Base-by-base conservation (phyloP, 2,797 vertebrate genomes). In the Phalloptychus januarius region DNA sequence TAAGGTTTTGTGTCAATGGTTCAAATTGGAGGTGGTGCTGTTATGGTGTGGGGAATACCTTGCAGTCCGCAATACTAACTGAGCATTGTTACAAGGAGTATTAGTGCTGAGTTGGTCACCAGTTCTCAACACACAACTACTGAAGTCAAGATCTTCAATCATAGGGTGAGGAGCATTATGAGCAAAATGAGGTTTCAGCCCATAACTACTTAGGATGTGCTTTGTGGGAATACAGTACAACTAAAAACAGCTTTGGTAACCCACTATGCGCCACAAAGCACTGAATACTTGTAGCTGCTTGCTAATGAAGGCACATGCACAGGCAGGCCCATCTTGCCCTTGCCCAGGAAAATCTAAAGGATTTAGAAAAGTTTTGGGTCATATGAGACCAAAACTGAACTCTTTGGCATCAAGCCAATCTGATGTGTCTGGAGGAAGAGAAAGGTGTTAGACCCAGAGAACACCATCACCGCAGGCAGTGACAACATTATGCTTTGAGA, bases 351-450 rank as follows among this genome's bases (percentile, higher is more conserved):
- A 5, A 69, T 25, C 65, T n/a, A 42, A 69, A 69, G 65, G 65
- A 69, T 69, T n/a, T 69, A 69, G 23, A n/a, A n/a, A 69, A n/a
- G 65, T 20, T 38, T 38, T n/a, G 65, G 23, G 38, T 69, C 65
- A 69, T 69, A 42, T 42, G 23, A 42, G 23, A n/a, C 38, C 23
- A 69, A 69, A 69, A 42, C 20, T 15, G 36, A 69, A 11, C 11
- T 69, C 23, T n/a, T 42, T 42, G 38, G 38, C 38, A 69, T 69
- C 65, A 69, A 42, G 23, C 65, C 65, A 69, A 42, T 12, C 65
- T n/a, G 23, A 18, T 69, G 65, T 42, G 23, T 42, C 15, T 69
- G 65, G 65, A 69, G 40, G 40, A 69, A 69, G 40, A 44, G 65
- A 25, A 69, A 69, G 38, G 65, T 42, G 65, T 40, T 67, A 44